A percentile compares a stretch with the other conserved stretches of the same genome.
Conservation (phyloP, 2,113 vertebrate species). For the Chroicocephalus ridibundus region DNA sequence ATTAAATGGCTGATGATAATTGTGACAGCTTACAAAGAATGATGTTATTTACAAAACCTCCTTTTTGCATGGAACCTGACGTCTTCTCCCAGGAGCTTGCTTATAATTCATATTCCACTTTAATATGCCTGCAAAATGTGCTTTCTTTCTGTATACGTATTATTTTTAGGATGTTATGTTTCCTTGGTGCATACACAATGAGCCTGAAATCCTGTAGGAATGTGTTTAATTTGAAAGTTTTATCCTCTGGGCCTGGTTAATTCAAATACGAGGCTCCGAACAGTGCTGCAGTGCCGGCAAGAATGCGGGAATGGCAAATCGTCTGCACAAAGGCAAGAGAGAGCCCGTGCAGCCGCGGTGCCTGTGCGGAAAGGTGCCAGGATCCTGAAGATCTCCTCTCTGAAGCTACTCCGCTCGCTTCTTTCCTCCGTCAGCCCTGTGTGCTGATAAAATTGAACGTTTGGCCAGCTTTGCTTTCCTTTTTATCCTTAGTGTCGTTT, state of each 20-base stretch:
- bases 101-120: constrained; percentile 89
- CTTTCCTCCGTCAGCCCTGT: background rate
- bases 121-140: constrained; percentile 89
- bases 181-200: constrained; percentile 96
- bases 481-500: background rate
- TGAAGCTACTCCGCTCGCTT: background rate
- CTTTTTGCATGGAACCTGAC: constrained; percentile 90
- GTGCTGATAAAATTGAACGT: background rate
- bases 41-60: constrained; percentile 91
- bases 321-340: background rate
- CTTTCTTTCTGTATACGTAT: constrained; percentile 87
- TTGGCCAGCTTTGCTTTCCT: background rate
- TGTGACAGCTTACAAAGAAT: constrained; percentile 78
- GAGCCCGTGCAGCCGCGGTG: background rate
- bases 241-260: constrained; percentile 98
- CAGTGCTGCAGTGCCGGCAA: constrained; percentile 46
- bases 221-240: constrained; percentile 97
- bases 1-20: constrained; percentile 73
- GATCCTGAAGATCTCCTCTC: background rate
- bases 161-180: constrained; percentile 99
- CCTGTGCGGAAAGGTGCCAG: background rate
- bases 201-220: constrained; percentile 95
- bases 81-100: constrained; percentile 89
- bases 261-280: constrained; percentile 86
- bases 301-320: constrained; percentile 28